Conservation (phyloP, 2,113 vertebrate species). For the Speoplatyrhinus poulsoni region DNA sequence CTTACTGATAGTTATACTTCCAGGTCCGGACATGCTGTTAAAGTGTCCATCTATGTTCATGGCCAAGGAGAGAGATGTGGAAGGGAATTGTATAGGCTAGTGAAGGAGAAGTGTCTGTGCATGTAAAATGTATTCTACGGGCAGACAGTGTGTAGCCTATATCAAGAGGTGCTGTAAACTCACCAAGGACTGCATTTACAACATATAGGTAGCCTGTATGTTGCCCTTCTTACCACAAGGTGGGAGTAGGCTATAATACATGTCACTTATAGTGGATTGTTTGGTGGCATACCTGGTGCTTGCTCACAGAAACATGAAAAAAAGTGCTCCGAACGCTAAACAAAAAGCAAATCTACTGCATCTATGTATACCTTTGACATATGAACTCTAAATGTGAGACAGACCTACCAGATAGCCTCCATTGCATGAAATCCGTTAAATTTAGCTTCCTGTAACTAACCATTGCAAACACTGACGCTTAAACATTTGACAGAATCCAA, state of each 20-base stretch:
- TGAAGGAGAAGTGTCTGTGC: neutral
- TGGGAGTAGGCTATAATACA: conserved; percentile 40
- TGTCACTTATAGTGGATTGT: neutral
- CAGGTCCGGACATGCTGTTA: conserved; percentile 18
- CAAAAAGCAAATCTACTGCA: neutral
- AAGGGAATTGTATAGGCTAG: neutral
- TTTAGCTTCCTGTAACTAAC: too few species aligned
- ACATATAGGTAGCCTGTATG: conserved; percentile 2
- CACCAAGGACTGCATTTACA: neutral
- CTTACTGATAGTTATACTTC: conserved; percentile 31
- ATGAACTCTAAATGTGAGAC: too few species aligned
- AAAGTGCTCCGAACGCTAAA: conserved; percentile 4
- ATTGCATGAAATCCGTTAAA: too few species aligned
- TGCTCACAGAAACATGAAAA: conserved; percentile 2
- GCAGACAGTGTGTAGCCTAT: neutral
- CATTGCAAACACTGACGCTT: too few species aligned
- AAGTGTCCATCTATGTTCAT: conserved; percentile 9
- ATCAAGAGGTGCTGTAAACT: neutral
- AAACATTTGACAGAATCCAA: too few species aligned
- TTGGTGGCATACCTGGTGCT: neutral
- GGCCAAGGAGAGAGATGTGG: neutral
- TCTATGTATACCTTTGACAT: neutral
- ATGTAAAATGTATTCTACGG: too few species aligned
- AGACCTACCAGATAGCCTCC: too few species aligned
- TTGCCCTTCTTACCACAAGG: conserved; percentile 45